phyloP scores from a whole-genome alignment of 1,140 invertebrate genomes.

The Frieseomelitta varia region DNA sequence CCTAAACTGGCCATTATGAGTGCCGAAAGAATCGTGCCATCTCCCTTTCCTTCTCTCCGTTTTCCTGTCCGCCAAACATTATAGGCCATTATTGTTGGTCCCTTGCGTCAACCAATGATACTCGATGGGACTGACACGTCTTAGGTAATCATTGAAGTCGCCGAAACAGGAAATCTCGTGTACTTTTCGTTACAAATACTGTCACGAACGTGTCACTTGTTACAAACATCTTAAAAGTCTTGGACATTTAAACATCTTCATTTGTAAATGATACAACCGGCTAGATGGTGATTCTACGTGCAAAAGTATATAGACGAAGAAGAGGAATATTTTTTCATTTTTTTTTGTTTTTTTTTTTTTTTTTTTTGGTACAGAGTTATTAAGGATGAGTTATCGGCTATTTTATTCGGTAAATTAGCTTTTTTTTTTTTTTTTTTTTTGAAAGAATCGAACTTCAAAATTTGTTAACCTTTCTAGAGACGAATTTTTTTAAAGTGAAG shows the following conservation, averaged over 20 bases:
- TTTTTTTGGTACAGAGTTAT: no score
- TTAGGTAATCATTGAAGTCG: conserved; percentile 5
- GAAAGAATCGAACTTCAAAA: no score
- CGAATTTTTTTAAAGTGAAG: no score
- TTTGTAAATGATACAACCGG: neutral
- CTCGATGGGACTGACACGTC: neutral
- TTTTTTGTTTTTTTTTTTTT: no score
- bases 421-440: no score
- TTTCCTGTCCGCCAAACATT: conserved; percentile 30
- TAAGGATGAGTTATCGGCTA: no score
- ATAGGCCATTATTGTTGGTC: conserved; percentile 39
- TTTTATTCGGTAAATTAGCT: no score
- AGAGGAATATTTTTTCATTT: no score
- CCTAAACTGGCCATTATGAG: conserved; percentile 61
- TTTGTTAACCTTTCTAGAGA: no score
- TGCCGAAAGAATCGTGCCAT: conserved; percentile 27
- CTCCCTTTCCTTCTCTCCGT: conserved; percentile 31
- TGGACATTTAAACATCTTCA: neutral
- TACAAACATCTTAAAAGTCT: no score
- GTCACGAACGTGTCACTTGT: neutral
- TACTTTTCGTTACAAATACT: neutral
- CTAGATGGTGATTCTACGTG: no score
- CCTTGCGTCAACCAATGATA: conserved; percentile 24
- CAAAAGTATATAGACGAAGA: no score
- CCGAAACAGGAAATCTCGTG: neutral